phyloP scores from a whole-genome alignment of 1,140 invertebrate species.

The Chlorops oryzae region DNA sequence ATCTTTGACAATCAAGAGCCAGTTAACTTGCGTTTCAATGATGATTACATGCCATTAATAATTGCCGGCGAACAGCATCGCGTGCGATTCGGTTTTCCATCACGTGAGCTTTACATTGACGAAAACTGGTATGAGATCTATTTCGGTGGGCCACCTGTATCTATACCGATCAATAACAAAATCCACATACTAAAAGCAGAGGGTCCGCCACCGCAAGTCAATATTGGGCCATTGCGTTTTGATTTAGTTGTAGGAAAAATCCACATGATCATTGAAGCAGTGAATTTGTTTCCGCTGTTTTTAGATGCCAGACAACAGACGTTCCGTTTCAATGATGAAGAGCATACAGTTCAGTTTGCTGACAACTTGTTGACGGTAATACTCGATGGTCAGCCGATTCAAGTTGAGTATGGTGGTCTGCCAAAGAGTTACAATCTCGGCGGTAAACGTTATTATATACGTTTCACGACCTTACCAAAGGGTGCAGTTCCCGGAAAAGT shows the following conservation, averaged over 20 bases:
- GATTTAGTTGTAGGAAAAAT: constrained; percentile 78
- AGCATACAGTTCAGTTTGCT: constrained; percentile 72
- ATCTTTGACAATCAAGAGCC: constrained; percentile 67
- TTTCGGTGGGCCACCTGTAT: constrained; percentile 83
- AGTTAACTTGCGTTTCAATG: constrained; percentile 62
- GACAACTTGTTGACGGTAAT: constrained; percentile 68
- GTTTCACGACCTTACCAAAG: constrained; percentile 72
- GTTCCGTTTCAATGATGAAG: constrained; percentile 67
- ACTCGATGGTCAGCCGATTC: constrained; percentile 78
- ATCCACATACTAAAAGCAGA: constrained; percentile 70
- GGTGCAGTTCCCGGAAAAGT: constrained; percentile 64
- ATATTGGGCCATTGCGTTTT: constrained; percentile 62
- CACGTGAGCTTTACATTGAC: constrained; percentile 85
- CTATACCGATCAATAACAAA: constrained; percentile 74
- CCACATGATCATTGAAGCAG: constrained; percentile 74
- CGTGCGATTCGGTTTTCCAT: constrained; percentile 85
- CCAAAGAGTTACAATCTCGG: constrained; percentile 80
- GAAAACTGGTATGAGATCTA: constrained; percentile 79
- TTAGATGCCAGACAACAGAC: constrained; percentile 81
- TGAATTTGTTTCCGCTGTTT: constrained; percentile 70
- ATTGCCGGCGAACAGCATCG: constrained; percentile 66
- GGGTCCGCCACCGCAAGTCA: constrained; percentile 80
- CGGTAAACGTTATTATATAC: constrained; percentile 74
- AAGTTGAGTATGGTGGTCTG: constrained; percentile 84
- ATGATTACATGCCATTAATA: constrained; percentile 64